A percentile compares a stretch with the other conserved stretches of the same genome.
Conservation (phyloP, 2,113 vertebrate genomes). For the Passer montanus region DNA sequence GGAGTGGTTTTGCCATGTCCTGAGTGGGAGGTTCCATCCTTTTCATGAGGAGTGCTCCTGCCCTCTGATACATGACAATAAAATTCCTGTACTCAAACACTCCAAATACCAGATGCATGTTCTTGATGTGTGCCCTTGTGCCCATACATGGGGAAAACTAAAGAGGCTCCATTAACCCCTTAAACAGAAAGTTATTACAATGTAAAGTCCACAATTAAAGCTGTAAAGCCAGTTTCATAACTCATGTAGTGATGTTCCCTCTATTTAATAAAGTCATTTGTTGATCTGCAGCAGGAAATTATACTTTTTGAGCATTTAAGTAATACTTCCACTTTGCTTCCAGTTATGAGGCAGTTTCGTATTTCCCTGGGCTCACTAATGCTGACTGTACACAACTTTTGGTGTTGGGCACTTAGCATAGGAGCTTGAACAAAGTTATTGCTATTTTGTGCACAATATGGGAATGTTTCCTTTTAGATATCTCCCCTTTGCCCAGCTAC, state of each 20-base stretch:
- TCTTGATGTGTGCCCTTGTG: background rate
- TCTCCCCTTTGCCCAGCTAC: background rate
- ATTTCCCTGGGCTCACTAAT: constrained; percentile 40
- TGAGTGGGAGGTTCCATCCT: background rate
- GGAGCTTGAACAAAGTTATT: constrained; percentile 52
- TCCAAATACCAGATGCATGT: background rate
- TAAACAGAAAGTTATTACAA: background rate
- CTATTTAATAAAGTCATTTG: constrained; percentile 24
- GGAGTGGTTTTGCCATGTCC: background rate
- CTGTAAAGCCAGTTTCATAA: constrained; percentile 37
- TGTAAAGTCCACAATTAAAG: background rate
- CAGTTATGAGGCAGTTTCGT: constrained; percentile 55
- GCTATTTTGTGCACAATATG: constrained; percentile 44
- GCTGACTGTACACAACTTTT: constrained; percentile 59
- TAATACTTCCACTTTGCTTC: constrained; percentile 54
- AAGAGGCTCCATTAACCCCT: background rate
- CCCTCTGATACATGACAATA: background rate
- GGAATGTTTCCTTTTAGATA: constrained; percentile 20
- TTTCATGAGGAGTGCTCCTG: background rate
- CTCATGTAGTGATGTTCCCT: constrained; percentile 15
- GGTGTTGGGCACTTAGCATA: constrained; percentile 38
- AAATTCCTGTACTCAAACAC: background rate
- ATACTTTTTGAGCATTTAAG: constrained; percentile 51
- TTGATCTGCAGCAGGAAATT: constrained; percentile 54
- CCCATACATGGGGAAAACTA: background rate